A percentile compares a stretch with the other conserved stretches of the same genome.
Conservation (phyloP, 2,113 vertebrate genomes). For the Corydoras sp. region DNA sequence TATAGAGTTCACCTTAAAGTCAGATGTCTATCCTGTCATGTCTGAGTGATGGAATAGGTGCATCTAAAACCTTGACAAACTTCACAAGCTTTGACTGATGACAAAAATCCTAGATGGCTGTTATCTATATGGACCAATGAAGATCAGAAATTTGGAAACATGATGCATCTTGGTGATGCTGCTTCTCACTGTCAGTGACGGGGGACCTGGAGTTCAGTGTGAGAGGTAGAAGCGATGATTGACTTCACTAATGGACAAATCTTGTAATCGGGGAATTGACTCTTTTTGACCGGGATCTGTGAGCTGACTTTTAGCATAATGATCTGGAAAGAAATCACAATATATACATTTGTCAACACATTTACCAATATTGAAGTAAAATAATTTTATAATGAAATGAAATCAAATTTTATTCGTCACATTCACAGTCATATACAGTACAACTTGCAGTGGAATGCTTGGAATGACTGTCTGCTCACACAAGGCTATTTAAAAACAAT, state of each 20-base stretch:
- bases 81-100: constrained; percentile 31
- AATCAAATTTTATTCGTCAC: no score
- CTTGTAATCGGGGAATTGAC: constrained; percentile 76
- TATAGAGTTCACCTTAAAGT: constrained; percentile 46
- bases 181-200: background rate
- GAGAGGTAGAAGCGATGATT: constrained; percentile 61
- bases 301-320: constrained; percentile 75
- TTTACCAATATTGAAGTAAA: no score
- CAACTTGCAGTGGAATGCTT: no score
- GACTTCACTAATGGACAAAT: constrained; percentile 83
- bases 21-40: constrained; percentile 47
- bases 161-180: background rate
- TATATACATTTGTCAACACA: constrained; percentile 67
- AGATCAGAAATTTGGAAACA: constrained; percentile 27
- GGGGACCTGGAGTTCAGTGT: constrained; percentile 5
- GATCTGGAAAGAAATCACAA: constrained; percentile 60
- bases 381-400: no score
- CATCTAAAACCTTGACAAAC: constrained; percentile 46
- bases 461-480: no score
- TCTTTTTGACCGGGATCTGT: constrained; percentile 61
- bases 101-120: constrained; percentile 16
- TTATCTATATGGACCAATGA: constrained; percentile 30
- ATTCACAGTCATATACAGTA: no score
- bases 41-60: constrained; percentile 47
- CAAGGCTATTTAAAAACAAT: no score